Evolutionary conservation across 2,888 invertebrate species (phyloP).

Genomic region (Troilus luridus): DNA sequence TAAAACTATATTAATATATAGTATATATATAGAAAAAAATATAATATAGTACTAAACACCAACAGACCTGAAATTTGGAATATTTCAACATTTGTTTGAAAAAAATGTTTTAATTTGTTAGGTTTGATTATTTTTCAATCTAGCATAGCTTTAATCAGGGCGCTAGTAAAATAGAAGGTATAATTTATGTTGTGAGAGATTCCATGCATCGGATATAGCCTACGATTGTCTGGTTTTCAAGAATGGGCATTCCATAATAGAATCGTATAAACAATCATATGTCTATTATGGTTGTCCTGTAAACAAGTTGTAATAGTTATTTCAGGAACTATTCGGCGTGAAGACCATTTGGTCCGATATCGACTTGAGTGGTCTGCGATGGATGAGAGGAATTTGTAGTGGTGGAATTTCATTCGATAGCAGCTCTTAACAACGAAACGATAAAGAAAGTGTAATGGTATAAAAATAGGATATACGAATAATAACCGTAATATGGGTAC

Average conservation of each 20-base stretch:
- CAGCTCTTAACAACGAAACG: not conserved
- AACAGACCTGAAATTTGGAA: too few species aligned
- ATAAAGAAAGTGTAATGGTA: not conserved
- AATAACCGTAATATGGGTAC: not conserved
- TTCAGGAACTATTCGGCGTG: not conserved
- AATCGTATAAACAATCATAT: not conserved
- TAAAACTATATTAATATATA: too few species aligned
- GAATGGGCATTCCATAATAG: not conserved
- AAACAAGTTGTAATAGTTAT: not conserved
- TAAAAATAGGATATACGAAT: not conserved
- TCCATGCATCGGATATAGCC: not conserved
- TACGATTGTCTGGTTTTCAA: not conserved
- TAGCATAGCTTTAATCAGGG: too few species aligned
- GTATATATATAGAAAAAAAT: too few species aligned
- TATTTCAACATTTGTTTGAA: too few species aligned
- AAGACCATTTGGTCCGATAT: not conserved
- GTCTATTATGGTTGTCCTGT: not conserved
- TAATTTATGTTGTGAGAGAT: not conserved
- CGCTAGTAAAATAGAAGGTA: not conserved
- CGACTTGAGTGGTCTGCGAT: not conserved
- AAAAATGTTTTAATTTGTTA: too few species aligned
- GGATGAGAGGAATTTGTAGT: not conserved
- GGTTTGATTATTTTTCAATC: too few species aligned
- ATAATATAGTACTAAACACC: too few species aligned
- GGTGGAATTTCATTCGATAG: not conserved